Base-by-base conservation (phyloP, 2,888 invertebrate species). In the Laothoe populi region DNA sequence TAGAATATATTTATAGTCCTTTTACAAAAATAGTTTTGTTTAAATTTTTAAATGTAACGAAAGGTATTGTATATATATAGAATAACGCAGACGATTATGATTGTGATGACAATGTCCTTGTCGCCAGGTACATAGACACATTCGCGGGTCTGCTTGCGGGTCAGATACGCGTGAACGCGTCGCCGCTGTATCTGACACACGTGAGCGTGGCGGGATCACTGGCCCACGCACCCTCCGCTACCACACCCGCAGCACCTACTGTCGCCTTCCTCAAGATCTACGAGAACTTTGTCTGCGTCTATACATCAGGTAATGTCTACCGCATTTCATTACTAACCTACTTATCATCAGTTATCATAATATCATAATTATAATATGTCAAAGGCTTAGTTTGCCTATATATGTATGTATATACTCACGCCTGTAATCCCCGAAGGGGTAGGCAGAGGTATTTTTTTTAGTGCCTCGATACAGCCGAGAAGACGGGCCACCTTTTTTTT, bases 71-170 rank as follows among this genome's bases (percentile, higher is more conserved):
- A 26, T 26, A 3, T 7, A 26, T 3, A 4, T 26, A 4, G 26
- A 26, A 26, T 4, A 7, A 4, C 26, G 7, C 3, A 26, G 7
- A 2, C 19, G 23, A 11, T 21, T 0, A 48, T 24, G 13, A 24
- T 24, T 3, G 4, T 23, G 40, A 26, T 61, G 24, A 13, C 10
- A 10, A 19, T 48, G 11, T 46, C 13, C 11, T 48, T 64, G 67
- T 78, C 60, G 44, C 1, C 93, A 98, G 98, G 88, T 98, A 98
- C 91, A 96, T 98, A 71, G 96, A 97, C 81, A 98, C 98, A 83
- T 98, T 98, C 88, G 96, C 97, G 60, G 98, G 98, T 0, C 93
- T 98, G 57, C 94, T 98, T 62, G 97, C 98, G 5, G 98, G 98
- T 49, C 96, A 96, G 79, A 96, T 98, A 78, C 95, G 96, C 74